phyloP scores from a whole-genome alignment of 2,888 invertebrate species.

The Zhuqinia jingwanae region DNA sequence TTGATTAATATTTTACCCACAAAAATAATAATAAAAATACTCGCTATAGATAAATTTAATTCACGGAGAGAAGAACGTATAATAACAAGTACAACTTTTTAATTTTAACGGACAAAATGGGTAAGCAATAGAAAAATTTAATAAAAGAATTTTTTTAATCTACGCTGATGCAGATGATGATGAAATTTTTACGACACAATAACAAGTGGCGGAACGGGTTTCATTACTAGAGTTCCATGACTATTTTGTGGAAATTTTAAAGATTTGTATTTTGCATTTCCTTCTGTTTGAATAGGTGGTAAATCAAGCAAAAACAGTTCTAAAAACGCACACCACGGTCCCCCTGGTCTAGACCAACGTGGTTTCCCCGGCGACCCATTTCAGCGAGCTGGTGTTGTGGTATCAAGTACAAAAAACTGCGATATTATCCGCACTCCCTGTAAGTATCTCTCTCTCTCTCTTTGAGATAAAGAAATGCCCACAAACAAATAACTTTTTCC shows the following conservation, averaged over 20 bases:
- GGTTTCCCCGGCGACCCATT: slow-evolving; percentile 76
- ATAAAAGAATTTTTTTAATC: background rate
- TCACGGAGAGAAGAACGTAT: no score
- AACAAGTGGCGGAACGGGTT: no score
- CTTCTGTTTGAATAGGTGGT: slow-evolving; percentile 71
- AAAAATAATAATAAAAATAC: no score
- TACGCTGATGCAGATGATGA: no score
- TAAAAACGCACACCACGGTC: slow-evolving; percentile 56
- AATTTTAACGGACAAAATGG: slow-evolving; percentile 26
- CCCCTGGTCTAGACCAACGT: slow-evolving; percentile 71
- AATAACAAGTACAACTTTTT: background rate
- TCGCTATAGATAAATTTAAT: no score
- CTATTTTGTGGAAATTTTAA: background rate
- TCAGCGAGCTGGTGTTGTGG: slow-evolving; percentile 78
- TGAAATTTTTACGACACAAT: no score
- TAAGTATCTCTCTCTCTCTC: no score
- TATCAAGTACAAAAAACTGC: slow-evolving; percentile 79
- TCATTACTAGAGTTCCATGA: background rate
- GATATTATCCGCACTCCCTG: slow-evolving; percentile 79
- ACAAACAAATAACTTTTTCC: no score
- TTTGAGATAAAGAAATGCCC: no score
- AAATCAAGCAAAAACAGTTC: slow-evolving; percentile 78
- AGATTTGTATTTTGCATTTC: background rate
- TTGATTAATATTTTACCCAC: no score
- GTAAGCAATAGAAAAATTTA: background rate